Conservation (phyloP, 2,888 invertebrate genomes). For the Xiphydria camelus region DNA sequence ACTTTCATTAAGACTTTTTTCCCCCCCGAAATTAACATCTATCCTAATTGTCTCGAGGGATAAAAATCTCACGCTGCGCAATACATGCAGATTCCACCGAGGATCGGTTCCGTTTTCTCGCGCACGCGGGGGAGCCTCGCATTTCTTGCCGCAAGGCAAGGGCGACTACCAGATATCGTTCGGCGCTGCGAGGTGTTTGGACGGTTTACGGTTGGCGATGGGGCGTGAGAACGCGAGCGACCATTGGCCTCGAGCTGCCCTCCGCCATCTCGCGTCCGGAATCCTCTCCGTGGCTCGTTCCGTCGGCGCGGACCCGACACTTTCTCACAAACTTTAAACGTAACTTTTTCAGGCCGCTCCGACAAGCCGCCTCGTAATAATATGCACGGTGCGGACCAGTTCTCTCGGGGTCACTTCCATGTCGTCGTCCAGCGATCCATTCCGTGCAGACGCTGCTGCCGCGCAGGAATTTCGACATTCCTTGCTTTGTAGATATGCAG, state of each 20-base stretch:
- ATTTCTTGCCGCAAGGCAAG: neutral
- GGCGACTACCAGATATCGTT: constrained; percentile 13
- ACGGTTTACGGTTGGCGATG: constrained; percentile 18
- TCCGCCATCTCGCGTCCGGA: constrained; percentile 25
- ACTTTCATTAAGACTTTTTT: too few species aligned
- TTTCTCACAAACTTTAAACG: constrained; percentile 42
- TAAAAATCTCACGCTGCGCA: too few species aligned
- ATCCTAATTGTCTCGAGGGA: too few species aligned
- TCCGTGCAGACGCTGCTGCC: neutral
- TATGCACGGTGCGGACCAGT: constrained; percentile 32
- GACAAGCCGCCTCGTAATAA: constrained; percentile 25
- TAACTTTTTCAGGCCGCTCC: constrained; percentile 32
- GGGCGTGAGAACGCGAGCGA: constrained; percentile 49
- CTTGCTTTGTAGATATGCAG: too few species aligned
- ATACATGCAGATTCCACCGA: too few species aligned
- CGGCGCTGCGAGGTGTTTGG: constrained; percentile 13
- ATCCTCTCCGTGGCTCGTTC: constrained; percentile 33
- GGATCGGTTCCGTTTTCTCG: too few species aligned
- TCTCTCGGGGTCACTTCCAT: constrained; percentile 37
- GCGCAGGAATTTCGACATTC: neutral
- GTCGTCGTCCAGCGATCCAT: too few species aligned
- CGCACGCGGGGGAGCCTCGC: too few species aligned
- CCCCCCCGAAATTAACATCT: too few species aligned
- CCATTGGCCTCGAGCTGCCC: constrained; percentile 36
- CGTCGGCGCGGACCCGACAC: constrained; percentile 44